Conservation (phyloP, 2,888 invertebrate genomes). For the Oligia fasciuncula region DNA sequence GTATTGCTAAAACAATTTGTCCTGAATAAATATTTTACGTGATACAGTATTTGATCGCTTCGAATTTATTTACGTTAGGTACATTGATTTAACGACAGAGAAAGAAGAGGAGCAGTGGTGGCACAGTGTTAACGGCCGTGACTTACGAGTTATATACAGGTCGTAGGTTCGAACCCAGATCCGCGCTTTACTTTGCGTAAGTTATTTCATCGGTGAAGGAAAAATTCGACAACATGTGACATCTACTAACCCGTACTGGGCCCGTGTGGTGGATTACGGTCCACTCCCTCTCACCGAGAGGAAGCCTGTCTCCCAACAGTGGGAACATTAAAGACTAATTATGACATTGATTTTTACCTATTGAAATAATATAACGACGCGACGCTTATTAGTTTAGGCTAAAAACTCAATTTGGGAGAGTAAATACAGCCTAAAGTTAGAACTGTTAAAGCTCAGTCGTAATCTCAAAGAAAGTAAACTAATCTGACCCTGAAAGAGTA, state of each 20-base stretch:
- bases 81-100: neutral
- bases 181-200: no score
- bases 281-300: neutral
- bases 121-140: neutral
- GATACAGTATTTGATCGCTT: constrained; percentile 33
- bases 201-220: neutral
- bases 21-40: constrained; percentile 45
- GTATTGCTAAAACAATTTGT: constrained; percentile 33
- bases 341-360: constrained; percentile 13
- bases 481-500: constrained; percentile 61
- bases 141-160: neutral
- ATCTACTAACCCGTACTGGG: neutral
- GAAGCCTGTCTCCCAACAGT: neutral
- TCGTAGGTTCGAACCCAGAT: no score
- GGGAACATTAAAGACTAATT: neutral
- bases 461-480: constrained; percentile 42
- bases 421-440: neutral
- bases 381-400: neutral
- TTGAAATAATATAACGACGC: neutral
- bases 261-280: neutral
- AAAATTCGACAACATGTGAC: neutral
- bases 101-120: neutral
- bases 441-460: constrained; percentile 14
- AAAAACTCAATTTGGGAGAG: neutral
- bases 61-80: constrained; percentile 15